phyloP scores from a whole-genome alignment of 1,140 invertebrate species.

The Hylaeus anthracinus region DNA sequence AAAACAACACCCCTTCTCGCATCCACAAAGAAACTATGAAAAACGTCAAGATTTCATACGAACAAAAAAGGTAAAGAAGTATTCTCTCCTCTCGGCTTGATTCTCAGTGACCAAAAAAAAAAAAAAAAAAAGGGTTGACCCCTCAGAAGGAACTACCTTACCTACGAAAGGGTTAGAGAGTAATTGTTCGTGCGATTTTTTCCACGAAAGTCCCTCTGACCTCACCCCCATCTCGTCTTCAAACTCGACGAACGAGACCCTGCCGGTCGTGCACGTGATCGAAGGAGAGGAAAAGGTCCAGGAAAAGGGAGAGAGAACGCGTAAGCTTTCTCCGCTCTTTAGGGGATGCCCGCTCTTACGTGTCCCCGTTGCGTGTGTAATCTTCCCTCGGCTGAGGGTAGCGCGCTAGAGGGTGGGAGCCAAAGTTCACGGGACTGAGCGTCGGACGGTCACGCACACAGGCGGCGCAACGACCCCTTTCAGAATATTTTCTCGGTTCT shows the following conservation, averaged over 20 bases:
- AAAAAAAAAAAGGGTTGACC: not conserved
- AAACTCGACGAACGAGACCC: conserved; percentile 25
- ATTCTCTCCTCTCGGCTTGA: too few species aligned
- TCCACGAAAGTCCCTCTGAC: conserved; percentile 40
- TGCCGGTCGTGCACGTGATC: conserved; percentile 36
- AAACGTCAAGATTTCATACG: not conserved
- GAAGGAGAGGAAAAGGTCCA: conserved; percentile 13
- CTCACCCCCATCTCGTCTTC: not conserved
- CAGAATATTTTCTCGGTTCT: conserved; percentile 80
- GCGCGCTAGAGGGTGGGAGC: conserved; percentile 44
- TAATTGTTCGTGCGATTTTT: conserved; percentile 63
- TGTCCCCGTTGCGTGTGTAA: conserved; percentile 36
- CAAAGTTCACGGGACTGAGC: conserved; percentile 63
- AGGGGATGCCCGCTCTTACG: conserved; percentile 21
- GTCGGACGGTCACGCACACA: conserved; percentile 29
- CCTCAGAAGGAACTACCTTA: conserved; percentile 41
- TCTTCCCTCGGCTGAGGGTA: conserved; percentile 28
- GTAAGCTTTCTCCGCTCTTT: not conserved
- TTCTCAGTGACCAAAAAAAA: not conserved
- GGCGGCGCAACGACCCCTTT: conserved; percentile 67
- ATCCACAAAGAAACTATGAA: not conserved
- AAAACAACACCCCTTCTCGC: not conserved
- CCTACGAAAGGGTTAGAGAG: conserved; percentile 43
- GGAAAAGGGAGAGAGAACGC: not conserved
- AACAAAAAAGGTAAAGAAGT: not conserved